Evolutionary conservation across 2,797 vertebrate species (phyloP).

Genomic region (Coccyzus lansbergi): DNA sequence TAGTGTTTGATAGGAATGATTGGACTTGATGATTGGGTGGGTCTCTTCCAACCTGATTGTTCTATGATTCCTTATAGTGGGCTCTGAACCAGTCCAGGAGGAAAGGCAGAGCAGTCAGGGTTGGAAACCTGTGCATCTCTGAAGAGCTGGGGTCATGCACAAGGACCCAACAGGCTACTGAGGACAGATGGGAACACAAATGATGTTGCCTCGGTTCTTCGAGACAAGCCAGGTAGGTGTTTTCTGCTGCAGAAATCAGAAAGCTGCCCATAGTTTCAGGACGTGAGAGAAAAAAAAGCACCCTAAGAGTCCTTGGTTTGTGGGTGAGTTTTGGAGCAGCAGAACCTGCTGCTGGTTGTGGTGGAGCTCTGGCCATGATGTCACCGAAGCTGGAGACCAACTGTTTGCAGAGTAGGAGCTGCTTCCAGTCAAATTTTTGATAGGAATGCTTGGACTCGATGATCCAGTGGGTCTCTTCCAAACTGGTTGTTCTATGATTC

Average conservation of each 20-base stretch:
- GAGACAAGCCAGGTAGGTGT: not conserved
- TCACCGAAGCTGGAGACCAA: not conserved
- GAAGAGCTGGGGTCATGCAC: not conserved
- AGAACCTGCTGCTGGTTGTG: not conserved
- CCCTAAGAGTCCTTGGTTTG: not conserved
- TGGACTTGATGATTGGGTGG: too few species aligned
- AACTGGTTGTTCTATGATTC: too few species aligned
- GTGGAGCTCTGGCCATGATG: fast-evolving
- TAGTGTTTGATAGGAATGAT: too few species aligned
- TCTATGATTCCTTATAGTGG: too few species aligned
- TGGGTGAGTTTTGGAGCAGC: not conserved
- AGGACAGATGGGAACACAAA: not conserved
- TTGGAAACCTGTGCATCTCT: not conserved
- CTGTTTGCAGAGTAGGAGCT: not conserved
- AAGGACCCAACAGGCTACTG: not conserved
- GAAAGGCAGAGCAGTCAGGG: not conserved
- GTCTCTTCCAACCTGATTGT: too few species aligned
- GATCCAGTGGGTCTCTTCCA: too few species aligned
- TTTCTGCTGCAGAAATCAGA: not conserved
- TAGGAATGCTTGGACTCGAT: too few species aligned
- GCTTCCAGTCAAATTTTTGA: not conserved
- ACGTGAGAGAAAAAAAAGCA: not conserved
- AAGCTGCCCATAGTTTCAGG: not conserved
- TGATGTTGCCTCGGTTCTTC: not conserved
- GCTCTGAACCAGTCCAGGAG: not conserved